A percentile compares a stretch with the other conserved stretches of the same genome.
Evolutionary conservation across 2,888 invertebrate species (phyloP).

Genomic region (Sipunculus nudus): DNA sequence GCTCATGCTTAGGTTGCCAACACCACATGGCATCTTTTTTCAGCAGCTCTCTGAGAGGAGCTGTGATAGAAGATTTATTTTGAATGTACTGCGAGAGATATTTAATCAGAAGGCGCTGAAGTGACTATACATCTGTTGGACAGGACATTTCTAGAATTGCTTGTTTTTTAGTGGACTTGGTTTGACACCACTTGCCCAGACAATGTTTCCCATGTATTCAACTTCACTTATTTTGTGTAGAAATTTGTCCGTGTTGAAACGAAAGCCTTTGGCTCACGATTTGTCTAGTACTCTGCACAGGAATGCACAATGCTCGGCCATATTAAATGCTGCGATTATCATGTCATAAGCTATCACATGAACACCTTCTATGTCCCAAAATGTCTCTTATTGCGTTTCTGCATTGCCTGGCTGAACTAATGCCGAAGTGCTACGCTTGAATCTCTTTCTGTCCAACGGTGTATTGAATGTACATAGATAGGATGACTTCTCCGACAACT

Average conservation of each 20-base stretch:
- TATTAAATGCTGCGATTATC: slow-evolving; percentile 31
- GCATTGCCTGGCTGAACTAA: no score
- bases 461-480: slow-evolving; percentile 38
- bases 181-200: slow-evolving; percentile 30
- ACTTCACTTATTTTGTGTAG: slow-evolving; percentile 23
- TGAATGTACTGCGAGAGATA: no score
- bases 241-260: slow-evolving; percentile 36
- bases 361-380: slow-evolving; percentile 28
- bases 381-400: slow-evolving; percentile 22
- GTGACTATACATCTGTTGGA: slow-evolving; percentile 20
- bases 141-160: slow-evolving; percentile 35
- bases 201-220: slow-evolving; percentile 30
- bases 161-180: slow-evolving; percentile 26
- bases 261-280: slow-evolving; percentile 21
- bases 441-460: slow-evolving; percentile 30
- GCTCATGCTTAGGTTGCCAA: slow-evolving; percentile 21
- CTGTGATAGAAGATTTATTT: no score
- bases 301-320: slow-evolving; percentile 33
- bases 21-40: slow-evolving; percentile 18
- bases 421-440: no score
- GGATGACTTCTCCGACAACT: slow-evolving; percentile 29
- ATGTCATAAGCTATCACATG: slow-evolving; percentile 31
- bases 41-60: slow-evolving; percentile 30
- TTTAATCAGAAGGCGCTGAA: no score
- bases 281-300: slow-evolving; percentile 29